Base-by-base conservation (phyloP, 2,797 vertebrate genomes). In the Thunnus albacares region DNA sequence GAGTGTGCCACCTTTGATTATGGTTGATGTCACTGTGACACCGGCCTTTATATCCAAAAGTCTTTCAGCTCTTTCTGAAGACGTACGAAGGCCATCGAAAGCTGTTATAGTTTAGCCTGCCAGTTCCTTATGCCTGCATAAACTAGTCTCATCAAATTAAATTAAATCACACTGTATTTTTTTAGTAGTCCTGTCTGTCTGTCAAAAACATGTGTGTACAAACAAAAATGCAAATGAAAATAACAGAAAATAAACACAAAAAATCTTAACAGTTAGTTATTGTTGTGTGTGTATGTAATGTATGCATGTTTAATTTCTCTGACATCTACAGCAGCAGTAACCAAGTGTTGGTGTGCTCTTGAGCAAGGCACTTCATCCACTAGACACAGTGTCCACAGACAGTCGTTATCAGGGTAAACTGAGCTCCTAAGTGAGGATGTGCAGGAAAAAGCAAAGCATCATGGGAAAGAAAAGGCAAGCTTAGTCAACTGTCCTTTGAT, bases 1-100 rank as follows among this genome's bases (percentile, higher is more conserved):
- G 18, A 76, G 65, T 22, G 73, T 79, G 86, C 20, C 83, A 72
- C 86, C 71, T 53, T 60, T 61, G 64, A 86, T 89, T 87, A 86
- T 41, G 64, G 38, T 41, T 74, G 65, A 75, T 77, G 79, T 74
- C 63, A 71, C 63, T 18, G 28, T 41, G 75, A 69, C 41, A 49
- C 38, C 65, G 59, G 43, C 8, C 22, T 58, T 45, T 13, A 60
- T 47, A 71, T 45, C 55, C 7, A 47, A 10, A 59, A 64, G 47
- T 20, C 47, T 51, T 51, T 18, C 18, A 51, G 47, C 35, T 70
- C 24, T 11, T 35, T 57, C 26, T 56, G 51, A 52, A 2, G 26
- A 66, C 38, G 71, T 20, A 20, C 13, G 26, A 64, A 20, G 49
- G 28, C 57, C 26, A 71, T 1, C 62, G 26, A 55, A 58, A 67